phyloP scores from a whole-genome alignment of 2,888 invertebrate species.

The Mesorhabditis belari region DNA sequence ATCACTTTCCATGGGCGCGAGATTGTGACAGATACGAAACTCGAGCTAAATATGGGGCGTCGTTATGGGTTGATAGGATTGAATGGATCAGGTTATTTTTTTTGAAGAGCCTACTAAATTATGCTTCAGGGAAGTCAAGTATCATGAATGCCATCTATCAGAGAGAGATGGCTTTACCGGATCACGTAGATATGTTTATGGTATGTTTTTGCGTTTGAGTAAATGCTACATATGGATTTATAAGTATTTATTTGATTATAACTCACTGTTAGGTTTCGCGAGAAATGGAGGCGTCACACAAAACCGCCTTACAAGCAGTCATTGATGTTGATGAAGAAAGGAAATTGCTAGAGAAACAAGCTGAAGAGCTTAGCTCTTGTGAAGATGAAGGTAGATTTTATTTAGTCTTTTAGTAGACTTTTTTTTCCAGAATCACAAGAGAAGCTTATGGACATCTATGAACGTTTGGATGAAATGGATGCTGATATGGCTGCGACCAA shows the following conservation, averaged over 20 bases:
- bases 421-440: conserved; percentile 72
- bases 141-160: conserved; percentile 82
- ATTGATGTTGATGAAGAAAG: conserved; percentile 97
- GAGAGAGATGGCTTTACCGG: conserved; percentile 86
- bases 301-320: conserved; percentile 82
- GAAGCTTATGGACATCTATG: conserved; percentile 92
- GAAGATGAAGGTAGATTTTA: conserved; percentile 69
- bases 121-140: conserved; percentile 75
- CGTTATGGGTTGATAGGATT: conserved; percentile 91
- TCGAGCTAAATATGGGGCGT: conserved; percentile 93
- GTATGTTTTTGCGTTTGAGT: conserved; percentile 56
- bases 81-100: conserved; percentile 81
- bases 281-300: conserved; percentile 96
- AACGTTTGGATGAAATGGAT: conserved; percentile 88
- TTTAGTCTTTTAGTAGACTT: neutral
- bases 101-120: neutral
- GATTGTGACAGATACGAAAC: conserved; percentile 83
- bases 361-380: conserved; percentile 77
- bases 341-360: conserved; percentile 78
- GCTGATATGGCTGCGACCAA: conserved; percentile 89
- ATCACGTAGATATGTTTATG: conserved; percentile 94
- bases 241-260: neutral
- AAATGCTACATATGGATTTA: conserved; percentile 56
- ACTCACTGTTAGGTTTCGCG: conserved; percentile 59
- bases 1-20: conserved; percentile 97